A percentile compares a stretch with the other conserved stretches of the same genome.
phyloP scores from a whole-genome alignment of 2,113 vertebrate species.

The Ochotona curzoniae region DNA sequence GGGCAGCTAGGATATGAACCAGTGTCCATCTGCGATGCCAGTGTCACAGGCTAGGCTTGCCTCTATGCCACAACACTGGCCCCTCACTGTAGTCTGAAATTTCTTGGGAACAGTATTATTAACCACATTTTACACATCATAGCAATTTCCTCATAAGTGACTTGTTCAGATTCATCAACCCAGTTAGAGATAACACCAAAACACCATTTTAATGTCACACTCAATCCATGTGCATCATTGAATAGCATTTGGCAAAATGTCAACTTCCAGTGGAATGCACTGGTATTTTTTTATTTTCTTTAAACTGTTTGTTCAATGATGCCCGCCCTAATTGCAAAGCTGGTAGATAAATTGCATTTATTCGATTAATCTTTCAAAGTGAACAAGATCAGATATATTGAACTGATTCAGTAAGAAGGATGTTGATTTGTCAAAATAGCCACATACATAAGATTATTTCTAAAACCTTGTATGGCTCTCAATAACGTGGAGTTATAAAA shows the following conservation, averaged over 20 bases:
- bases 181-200: neutral
- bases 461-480: slow-evolving; percentile 37
- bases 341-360: slow-evolving; percentile 51
- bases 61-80: too few relatives aligned
- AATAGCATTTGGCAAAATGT: slow-evolving; percentile 51
- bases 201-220: neutral
- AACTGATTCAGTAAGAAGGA: slow-evolving; percentile 47
- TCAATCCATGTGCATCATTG: neutral
- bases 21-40: too few relatives aligned
- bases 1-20: too few relatives aligned
- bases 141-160: slow-evolving; percentile 1
- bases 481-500: slow-evolving; percentile 34
- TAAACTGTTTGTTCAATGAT: neutral
- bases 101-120: neutral
- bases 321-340: neutral
- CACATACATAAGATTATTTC: slow-evolving; percentile 36
- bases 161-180: neutral
- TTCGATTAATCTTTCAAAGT: slow-evolving; percentile 46
- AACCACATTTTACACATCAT: neutral
- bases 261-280: neutral
- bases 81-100: slow-evolving; percentile 3
- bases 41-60: too few relatives aligned
- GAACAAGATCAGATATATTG: slow-evolving; percentile 14
- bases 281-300: neutral
- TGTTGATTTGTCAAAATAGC: slow-evolving; percentile 60